Evolutionary conservation across 2,888 invertebrate genomes (phyloP), one percentile per base, ranked within the genome.

Genomic region (Platycheirus albimanus): DNA sequence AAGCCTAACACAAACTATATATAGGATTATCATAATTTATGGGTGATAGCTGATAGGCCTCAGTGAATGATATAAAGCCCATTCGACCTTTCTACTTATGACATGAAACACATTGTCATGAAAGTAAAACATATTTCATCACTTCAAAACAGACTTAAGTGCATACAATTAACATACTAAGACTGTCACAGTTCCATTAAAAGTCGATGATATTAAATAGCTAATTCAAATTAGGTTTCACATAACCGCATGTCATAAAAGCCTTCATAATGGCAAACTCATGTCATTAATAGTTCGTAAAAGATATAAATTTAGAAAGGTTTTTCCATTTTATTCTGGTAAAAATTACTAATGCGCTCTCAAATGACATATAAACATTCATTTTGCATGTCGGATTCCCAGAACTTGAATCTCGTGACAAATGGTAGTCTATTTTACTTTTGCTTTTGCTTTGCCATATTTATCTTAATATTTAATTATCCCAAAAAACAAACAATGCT

Each of bases 331-430:
- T n/a, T 36, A 20, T 20, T 38, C 13, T 41, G 24, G 13, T 17
- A 45, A 56, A 56, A n/a, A 45, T 51, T 41, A 17, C 15, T 24
- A 43, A 67, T 47, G 49, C 33, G 13, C 36, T 71, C 28, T 33
- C 47, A 51, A 69, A 79, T 70, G 80, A 43, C 67, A 74, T 45
- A 75, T 51, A 67, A 74, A 74, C 56, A 43, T 15, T 38, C n/a
- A 51, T 56, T 64, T 80, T 66, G 80, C 80, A 75, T 81, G 80
- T 76, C 45, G 58, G 30, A 15, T 13, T 43, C 20, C 33, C 7
- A 33, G 17, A 17, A 54, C n/a, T 75, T 3, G 17, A 17, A 20
- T 66, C 30, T 71, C 80, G 80, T 81, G 80, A 81, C 80, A 64
- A 58, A 47, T 45, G 11, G 13, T 70, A 70, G 64, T 80, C 49